A percentile compares a stretch with the other conserved stretches of the same genome.
Evolutionary conservation across 2,888 invertebrate species (phyloP).

Genomic region (Pycnomerus fuliginosus): DNA sequence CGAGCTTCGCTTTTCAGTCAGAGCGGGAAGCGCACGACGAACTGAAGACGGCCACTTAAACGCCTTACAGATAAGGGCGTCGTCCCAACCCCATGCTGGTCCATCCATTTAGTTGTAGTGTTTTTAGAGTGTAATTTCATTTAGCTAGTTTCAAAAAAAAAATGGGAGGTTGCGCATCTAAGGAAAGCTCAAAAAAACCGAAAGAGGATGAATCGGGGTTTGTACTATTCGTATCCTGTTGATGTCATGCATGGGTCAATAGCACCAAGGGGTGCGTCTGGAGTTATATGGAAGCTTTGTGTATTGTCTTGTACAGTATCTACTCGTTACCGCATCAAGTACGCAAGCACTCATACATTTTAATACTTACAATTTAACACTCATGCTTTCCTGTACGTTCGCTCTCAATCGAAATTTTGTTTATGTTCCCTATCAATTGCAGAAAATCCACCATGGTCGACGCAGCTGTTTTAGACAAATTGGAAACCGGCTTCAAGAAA

Average conservation of each 20-base stretch:
- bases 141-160: constrained; percentile 40
- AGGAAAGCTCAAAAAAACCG: constrained; percentile 71
- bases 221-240: constrained; percentile 55
- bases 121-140: constrained; percentile 44
- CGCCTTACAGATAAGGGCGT: constrained; percentile 45
- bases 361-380: constrained; percentile 11
- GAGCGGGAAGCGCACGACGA: constrained; percentile 41
- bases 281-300: constrained; percentile 47
- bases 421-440: constrained; percentile 27
- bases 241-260: constrained; percentile 50
- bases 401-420: too few relatives aligned
- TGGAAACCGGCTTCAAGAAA: constrained; percentile 89
- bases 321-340: constrained; percentile 43
- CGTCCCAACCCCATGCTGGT: constrained; percentile 48
- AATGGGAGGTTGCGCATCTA: constrained; percentile 88
- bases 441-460: constrained; percentile 80
- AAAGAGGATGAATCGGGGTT: constrained; percentile 64
- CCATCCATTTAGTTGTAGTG: constrained; percentile 49
- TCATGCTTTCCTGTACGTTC: constrained; percentile 20
- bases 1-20: constrained; percentile 39
- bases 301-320: constrained; percentile 43
- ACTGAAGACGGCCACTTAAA: constrained; percentile 36
- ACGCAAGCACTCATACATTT: constrained; percentile 32
- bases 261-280: constrained; percentile 43
- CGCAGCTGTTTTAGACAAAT: constrained; percentile 85